These are phyloP conservation scores for Sceloporus tristichus DNA, from an alignment of 2,113 vertebrate species.

Conservation along the genomic window DNA sequence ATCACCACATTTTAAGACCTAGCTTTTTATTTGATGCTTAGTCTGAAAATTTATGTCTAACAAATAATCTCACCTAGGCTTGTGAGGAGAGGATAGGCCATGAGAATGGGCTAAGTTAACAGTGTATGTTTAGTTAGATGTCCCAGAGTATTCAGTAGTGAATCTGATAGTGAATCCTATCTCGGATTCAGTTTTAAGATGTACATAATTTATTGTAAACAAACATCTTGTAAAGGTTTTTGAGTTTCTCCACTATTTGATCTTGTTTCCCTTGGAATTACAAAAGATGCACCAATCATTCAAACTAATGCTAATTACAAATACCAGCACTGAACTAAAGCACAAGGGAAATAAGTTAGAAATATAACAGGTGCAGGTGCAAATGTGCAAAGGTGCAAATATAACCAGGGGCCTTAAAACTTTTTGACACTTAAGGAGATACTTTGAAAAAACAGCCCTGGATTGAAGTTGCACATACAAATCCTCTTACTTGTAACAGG, in stretches of 20 bases:
- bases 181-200: neutral
- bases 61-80: too few species aligned
- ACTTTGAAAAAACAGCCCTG: constrained; percentile 48
- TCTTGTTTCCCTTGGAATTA: neutral
- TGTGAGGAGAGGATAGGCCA: too few species aligned
- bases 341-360: neutral
- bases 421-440: constrained; percentile 42
- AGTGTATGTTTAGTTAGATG: neutral
- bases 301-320: neutral
- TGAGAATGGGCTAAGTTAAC: too few species aligned
- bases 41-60: too few species aligned
- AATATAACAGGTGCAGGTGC: neutral
- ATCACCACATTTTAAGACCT: too few species aligned
- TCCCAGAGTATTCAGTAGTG: neutral
- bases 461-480: constrained; percentile 47
- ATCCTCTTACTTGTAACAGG: constrained; percentile 61
- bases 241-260: neutral
- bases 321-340: neutral
- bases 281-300: neutral
- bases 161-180: neutral
- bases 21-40: too few species aligned
- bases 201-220: neutral
- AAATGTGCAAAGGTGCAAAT: neutral
- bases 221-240: neutral
- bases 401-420: constrained; percentile 15